A percentile compares a stretch with the other conserved stretches of the same genome.
These are phyloP conservation scores for Passerina amoena DNA, from an alignment of 2,113 vertebrate genomes.

Conservation along the genomic window DNA sequence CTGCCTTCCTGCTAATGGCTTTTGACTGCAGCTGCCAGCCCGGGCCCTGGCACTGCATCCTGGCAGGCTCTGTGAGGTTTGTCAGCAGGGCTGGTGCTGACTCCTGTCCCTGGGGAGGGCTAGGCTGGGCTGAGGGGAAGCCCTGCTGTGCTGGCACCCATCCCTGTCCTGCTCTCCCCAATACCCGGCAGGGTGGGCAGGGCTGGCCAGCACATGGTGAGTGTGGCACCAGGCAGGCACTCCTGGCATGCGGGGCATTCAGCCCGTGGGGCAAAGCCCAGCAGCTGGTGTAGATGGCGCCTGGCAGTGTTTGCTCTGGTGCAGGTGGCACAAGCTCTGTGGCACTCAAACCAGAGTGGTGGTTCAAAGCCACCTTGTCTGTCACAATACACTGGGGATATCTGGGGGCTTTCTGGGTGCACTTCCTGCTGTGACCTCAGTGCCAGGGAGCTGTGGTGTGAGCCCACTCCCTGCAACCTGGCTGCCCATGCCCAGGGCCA, in stretches of 20 bases:
- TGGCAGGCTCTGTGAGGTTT: not conserved
- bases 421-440: not conserved
- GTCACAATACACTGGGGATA: rapidly evolving
- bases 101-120: not conserved
- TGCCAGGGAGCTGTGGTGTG: not conserved
- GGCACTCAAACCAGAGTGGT: not conserved
- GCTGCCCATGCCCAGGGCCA: not conserved
- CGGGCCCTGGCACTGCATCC: rapidly evolving
- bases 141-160: not conserved
- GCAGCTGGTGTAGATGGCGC: not conserved
- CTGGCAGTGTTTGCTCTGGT: not conserved
- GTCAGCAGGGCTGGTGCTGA: not conserved
- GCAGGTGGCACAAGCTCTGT: not conserved
- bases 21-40: not conserved
- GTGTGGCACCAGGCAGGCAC: rapidly evolving
- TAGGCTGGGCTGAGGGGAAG: not conserved
- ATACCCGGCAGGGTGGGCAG: not conserved
- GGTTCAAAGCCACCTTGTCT: not conserved
- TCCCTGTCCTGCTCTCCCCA: not conserved
- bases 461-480: not conserved
- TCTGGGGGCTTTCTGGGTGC: rapidly evolving
- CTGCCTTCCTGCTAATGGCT: not conserved
- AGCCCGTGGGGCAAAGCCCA: not conserved
- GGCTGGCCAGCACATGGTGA: rapidly evolving
- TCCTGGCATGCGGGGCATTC: rapidly evolving